These are phyloP conservation scores for Leptopilina boulardi DNA, from an alignment of 1,140 invertebrate species.

Conservation along the genomic window DNA sequence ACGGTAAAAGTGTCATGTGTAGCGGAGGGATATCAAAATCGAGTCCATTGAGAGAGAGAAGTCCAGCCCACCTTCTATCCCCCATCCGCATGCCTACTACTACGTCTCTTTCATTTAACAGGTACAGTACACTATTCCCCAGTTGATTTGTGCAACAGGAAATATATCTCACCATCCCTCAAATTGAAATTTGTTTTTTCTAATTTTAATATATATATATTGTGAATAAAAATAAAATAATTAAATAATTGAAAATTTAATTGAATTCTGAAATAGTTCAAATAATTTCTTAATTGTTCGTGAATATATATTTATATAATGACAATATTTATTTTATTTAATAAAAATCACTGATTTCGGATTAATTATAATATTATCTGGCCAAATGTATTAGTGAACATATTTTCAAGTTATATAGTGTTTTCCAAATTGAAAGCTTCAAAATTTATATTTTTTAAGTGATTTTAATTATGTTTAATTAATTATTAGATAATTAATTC, in stretches of 20 bases:
- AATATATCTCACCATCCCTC: background rate
- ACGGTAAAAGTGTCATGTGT: conserved; percentile 65
- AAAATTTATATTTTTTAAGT: background rate
- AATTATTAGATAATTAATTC: background rate
- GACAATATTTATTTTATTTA: too few relatives aligned
- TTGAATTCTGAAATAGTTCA: too few relatives aligned
- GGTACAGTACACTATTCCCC: conserved; percentile 76
- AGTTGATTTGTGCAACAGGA: background rate
- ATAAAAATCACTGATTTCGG: too few relatives aligned
- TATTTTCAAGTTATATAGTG: background rate
- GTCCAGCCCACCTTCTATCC: conserved; percentile 81
- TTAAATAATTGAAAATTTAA: too few relatives aligned
- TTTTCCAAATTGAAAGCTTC: conserved; percentile 17
- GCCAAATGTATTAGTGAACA: too few relatives aligned
- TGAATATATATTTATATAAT: too few relatives aligned
- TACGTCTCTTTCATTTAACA: conserved; percentile 83
- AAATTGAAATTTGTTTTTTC: background rate
- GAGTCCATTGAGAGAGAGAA: conserved; percentile 74
- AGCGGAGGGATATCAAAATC: conserved; percentile 75
- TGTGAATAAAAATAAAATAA: too few relatives aligned
- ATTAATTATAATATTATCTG: too few relatives aligned
- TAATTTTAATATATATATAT: too few relatives aligned
- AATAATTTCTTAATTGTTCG: too few relatives aligned
- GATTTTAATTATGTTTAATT: background rate
- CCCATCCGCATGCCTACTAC: conserved; percentile 84